Percentiles rank a stretch among this genome's conserved stretches.
These are phyloP conservation scores for Fragum whitleyi DNA, from an alignment of 2,888 invertebrate genomes.

Conservation along the genomic window DNA sequence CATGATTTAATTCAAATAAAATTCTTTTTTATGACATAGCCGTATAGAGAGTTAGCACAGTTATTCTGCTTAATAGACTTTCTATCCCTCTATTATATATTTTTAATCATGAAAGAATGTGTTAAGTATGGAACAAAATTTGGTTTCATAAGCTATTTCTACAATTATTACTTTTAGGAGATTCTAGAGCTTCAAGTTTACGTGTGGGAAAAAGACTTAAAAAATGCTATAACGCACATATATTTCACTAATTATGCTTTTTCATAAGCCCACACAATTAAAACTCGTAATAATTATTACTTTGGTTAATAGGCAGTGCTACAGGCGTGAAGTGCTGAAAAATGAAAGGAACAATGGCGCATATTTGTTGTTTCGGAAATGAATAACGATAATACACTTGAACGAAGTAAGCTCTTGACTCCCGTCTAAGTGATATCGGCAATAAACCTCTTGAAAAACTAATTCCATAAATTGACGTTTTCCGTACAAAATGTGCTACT, in stretches of 20 bases:
- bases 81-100: constrained; percentile 7
- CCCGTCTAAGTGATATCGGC: constrained; percentile 54
- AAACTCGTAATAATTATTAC: constrained; percentile 36
- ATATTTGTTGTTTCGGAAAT: constrained; percentile 59
- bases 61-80: not conserved
- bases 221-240: constrained; percentile 21
- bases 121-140: not conserved
- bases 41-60: not conserved
- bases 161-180: not conserved
- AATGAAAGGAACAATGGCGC: constrained; percentile 37
- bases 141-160: not conserved
- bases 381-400: constrained; percentile 56
- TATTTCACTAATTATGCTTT: constrained; percentile 31
- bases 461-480: constrained; percentile 60
- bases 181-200: not conserved
- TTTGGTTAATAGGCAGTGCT: constrained; percentile 39
- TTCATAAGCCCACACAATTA: constrained; percentile 23
- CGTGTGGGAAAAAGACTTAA: constrained; percentile 25
- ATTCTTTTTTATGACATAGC: not conserved
- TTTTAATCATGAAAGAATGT: not conserved
- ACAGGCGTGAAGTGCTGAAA: constrained; percentile 56
- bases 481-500: constrained; percentile 40
- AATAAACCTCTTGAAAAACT: constrained; percentile 42
- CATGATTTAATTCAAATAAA: constrained; percentile 15
- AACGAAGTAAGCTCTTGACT: constrained; percentile 54